Base-by-base conservation (phyloP, 2,113 vertebrate genomes). In the Trochalopteron elliotii region DNA sequence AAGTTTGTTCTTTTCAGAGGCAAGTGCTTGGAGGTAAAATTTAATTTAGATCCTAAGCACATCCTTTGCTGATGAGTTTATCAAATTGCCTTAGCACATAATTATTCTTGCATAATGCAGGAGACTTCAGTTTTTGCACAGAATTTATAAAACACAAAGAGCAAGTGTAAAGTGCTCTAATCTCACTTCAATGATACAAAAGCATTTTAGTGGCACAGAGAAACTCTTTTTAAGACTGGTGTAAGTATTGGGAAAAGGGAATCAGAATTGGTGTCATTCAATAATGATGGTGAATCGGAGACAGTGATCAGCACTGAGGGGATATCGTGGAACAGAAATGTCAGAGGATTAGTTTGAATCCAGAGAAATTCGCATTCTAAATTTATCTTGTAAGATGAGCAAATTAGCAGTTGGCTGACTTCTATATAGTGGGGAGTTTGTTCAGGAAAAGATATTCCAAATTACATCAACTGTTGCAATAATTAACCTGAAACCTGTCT, bases 11-110 rank as follows among this genome's bases (percentile, higher is more conserved):
- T 89, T 87, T 89, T 68, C 68, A 89, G 49, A 92, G 22, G 59
- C 35, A 86, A 95, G 63, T 67, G 47, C 47, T 92, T 87, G 39
- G 77, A 92, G 69, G 33, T 81, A 91, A 92, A 91, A 89, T 74
- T 69, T 78, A 45, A 89, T 92, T 92, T 88, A 78, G 47, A 86
- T 57, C 44, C 70, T 21, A 76, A 88, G 42, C 72, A 74, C 47
- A 63, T 90, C 35, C 33, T 92, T 47, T 67, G 19, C 61, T 91
- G 68, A 83, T 89, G 68, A 81, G 52, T 87, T 89, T 78, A 64
- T 65, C 57, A 70, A 95, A 78, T 93, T 83, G 55, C 10, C 40
- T 92, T 70, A 65, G 60, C 37, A 50, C 56, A 12, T 86, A 86
- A 90, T 94, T 94, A 67, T 83, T 83, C 59, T 83, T 61, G 25